Conservation (phyloP, 2,113 vertebrate species). For the Emydocephalus ijimae region DNA sequence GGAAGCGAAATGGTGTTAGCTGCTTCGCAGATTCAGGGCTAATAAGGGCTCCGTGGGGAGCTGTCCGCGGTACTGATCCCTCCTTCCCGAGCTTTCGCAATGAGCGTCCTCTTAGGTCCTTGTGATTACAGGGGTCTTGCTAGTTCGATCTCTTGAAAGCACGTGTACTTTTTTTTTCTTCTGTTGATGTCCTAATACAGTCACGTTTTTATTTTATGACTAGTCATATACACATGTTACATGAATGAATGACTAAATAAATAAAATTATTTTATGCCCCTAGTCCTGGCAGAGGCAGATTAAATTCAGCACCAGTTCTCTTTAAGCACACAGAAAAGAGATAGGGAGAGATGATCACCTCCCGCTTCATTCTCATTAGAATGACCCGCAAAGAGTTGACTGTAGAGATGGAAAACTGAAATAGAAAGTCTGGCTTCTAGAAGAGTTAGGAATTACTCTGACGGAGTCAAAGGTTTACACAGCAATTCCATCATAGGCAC, state of each 20-base stretch:
- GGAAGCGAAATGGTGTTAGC: not conserved
- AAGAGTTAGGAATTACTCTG: conserved; percentile 43
- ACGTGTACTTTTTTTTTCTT: not conserved
- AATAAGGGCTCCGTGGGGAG: conserved; percentile 1
- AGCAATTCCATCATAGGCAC: conserved; percentile 43
- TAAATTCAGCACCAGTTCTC: conserved; percentile 55
- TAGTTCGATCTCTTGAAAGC: not conserved
- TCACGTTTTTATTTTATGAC: not conserved
- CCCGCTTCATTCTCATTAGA: conserved; percentile 67
- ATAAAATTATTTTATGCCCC: not conserved
- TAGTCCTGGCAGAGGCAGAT: conserved; percentile 15
- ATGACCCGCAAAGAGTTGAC: conserved; percentile 66
- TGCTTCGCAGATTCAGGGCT: not conserved
- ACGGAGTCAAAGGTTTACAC: conserved; percentile 19
- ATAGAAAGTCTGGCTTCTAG: conserved; percentile 39
- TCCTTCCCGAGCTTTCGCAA: not conserved
- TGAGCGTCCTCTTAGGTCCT: not conserved
- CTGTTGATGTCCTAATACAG: not conserved
- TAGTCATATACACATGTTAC: not conserved
- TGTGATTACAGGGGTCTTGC: not conserved
- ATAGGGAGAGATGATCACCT: conserved; percentile 45
- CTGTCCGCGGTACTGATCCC: conserved; percentile 67
- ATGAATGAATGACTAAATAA: not conserved
- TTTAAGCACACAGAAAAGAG: conserved; percentile 21
- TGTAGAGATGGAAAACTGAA: conserved; percentile 28